phyloP scores from a whole-genome alignment of 2,113 vertebrate species.

The Syrrhaptes paradoxus region DNA sequence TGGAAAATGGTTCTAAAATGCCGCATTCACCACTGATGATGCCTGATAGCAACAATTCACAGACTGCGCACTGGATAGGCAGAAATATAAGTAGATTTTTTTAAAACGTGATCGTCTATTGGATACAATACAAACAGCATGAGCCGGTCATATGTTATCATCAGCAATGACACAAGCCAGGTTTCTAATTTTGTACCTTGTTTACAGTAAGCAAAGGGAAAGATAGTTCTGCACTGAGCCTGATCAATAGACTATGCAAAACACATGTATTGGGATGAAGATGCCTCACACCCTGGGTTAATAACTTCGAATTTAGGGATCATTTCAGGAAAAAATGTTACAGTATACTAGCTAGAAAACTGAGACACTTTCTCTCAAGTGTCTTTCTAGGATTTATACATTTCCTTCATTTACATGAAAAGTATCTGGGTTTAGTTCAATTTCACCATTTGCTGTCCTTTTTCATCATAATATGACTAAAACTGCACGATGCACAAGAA shows the following conservation, averaged over 20 bases:
- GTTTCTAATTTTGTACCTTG: slow-evolving; percentile 52
- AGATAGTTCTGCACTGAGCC: neutral
- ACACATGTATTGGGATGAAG: neutral
- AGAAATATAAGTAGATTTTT: neutral
- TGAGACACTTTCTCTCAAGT: neutral
- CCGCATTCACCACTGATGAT: neutral
- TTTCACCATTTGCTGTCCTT: neutral
- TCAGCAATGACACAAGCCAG: neutral
- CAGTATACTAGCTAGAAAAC: neutral
- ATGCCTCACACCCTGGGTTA: neutral
- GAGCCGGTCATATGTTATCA: neutral
- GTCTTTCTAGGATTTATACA: neutral
- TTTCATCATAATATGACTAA: neutral
- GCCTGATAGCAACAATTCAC: neutral
- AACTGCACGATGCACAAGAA: neutral
- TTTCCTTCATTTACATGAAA: neutral
- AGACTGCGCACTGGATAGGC: neutral
- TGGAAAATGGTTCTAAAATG: neutral
- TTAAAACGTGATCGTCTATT: neutral
- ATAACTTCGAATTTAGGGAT: neutral
- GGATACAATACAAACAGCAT: neutral
- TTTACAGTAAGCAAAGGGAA: slow-evolving; percentile 6
- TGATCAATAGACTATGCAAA: slow-evolving; percentile 37
- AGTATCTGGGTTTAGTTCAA: neutral
- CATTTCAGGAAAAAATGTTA: neutral